Conservation (phyloP, 92 coral and sea anemone species). For the Hydrozoanthus gracilis region DNA sequence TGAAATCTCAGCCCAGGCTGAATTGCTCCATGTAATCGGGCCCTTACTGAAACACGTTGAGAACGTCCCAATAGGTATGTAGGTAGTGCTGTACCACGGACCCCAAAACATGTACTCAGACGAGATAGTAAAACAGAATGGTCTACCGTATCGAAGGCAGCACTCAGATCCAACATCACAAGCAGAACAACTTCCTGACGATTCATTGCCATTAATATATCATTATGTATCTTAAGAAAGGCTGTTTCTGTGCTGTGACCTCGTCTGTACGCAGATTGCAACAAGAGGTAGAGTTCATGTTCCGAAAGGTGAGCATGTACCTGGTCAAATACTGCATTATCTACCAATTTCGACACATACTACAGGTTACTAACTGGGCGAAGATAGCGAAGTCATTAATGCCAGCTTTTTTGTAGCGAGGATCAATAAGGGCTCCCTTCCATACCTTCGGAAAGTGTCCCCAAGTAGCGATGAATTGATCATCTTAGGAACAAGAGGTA, state of each 20-base stretch:
- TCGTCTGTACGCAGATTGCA: slow-evolving; percentile 5
- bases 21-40: too few species aligned
- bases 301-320: slow-evolving; percentile 23
- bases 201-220: slow-evolving; percentile 36
- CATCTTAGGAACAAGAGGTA: slow-evolving; percentile 3
- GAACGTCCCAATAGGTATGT: slow-evolving; percentile 26
- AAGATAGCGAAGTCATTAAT: slow-evolving; percentile 22
- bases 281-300: slow-evolving; percentile 28
- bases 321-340: slow-evolving; percentile 29
- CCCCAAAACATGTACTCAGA: slow-evolving; percentile 32
- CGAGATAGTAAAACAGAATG: slow-evolving; percentile 40
- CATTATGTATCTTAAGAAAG: slow-evolving; percentile 23
- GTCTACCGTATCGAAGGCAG: slow-evolving; percentile 47
- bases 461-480: slow-evolving; percentile 13
- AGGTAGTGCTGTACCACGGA: slow-evolving; percentile 37
- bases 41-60: slow-evolving; percentile 15
- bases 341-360: slow-evolving; percentile 27
- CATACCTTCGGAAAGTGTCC: slow-evolving; percentile 15
- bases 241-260: slow-evolving; percentile 24
- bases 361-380: slow-evolving; percentile 10
- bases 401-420: slow-evolving; percentile 22
- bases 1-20: too few species aligned
- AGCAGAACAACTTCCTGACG: slow-evolving; percentile 31
- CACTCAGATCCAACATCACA: slow-evolving; percentile 23
- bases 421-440: slow-evolving; percentile 15